Base-by-base conservation (phyloP, 2,888 invertebrate genomes). In the Hybos culiciformis region DNA sequence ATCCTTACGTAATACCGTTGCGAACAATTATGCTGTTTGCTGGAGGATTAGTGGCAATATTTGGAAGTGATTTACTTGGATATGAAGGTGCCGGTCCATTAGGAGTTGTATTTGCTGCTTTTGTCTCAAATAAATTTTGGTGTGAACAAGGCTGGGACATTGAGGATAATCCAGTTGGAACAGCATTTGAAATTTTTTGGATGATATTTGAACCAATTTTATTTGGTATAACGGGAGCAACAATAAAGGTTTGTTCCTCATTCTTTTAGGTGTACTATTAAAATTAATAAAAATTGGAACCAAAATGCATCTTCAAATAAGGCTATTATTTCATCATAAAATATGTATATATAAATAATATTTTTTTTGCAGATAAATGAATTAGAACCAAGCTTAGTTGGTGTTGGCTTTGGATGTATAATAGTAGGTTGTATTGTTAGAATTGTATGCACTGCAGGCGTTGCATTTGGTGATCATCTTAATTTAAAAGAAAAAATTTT, bases 171-270 rank as follows among this genome's bases (percentile, higher is more conserved):
- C 85, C 87, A 0, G 86, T 92, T 0, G 79, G 83, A 0, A 84
- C 84, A 1, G 82, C 88, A 12, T 88, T 92, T 56, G 88, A 86
- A 63, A 81, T 88, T 46, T 80, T 94, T 63, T 96, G 96, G 96
- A 84, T 88, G 82, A 78, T 94, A 50, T 90, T 92, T 62, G 92
- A 96, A 63, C 94, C 94, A 1, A 82, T 94, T 58, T 72, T 97
- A 14, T 97, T 97, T 63, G 83, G 85, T 3, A 73, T 96, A 20
- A 96, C 96, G 19, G 96, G 94, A 3, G 80, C 91, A 11, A 87
- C 91, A 66, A 77, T 96, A 42, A 83, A 83, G 56, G 74, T 74
- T 54, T 15, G 14, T 26, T 36, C 42, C 38, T 19, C n/a, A 18
- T 11, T 31, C 9, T 17, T 15, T 12, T 8, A 40, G 12, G 2